phyloP scores from a whole-genome alignment of 2,888 invertebrate species.

The Drosophila conformis region DNA sequence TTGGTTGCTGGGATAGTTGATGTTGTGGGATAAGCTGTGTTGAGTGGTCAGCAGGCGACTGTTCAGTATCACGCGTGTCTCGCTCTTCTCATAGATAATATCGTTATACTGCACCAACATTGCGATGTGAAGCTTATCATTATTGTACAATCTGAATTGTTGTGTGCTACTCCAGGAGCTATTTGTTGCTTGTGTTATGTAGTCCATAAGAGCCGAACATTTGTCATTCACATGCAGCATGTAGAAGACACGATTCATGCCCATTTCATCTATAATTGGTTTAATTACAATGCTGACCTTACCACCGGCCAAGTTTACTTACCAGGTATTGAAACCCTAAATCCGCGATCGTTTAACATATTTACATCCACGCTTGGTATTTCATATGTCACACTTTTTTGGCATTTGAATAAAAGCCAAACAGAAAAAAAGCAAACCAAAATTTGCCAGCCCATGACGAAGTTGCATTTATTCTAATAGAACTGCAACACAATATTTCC shows the following conservation, averaged over 20 bases:
- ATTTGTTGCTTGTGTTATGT: conserved; percentile 55
- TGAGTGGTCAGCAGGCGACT: conserved; percentile 56
- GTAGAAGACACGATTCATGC: conserved; percentile 69
- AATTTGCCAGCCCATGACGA: conserved; percentile 51
- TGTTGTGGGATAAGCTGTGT: conserved; percentile 22
- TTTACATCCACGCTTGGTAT: conserved; percentile 65
- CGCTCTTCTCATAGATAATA: conserved; percentile 65
- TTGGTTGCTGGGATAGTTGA: conserved; percentile 16
- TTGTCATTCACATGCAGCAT: conserved; percentile 70
- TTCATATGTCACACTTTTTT: conserved; percentile 45
- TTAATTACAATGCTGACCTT: conserved; percentile 11
- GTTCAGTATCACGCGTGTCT: conserved; percentile 64
- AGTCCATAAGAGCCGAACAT: conserved; percentile 73
- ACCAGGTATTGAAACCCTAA: conserved; percentile 71
- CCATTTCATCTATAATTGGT: conserved; percentile 65
- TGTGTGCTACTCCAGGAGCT: conserved; percentile 69
- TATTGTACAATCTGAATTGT: conserved; percentile 42
- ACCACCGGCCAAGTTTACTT: background rate
- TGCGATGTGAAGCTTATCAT: conserved; percentile 70
- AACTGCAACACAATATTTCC: background rate
- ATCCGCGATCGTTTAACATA: conserved; percentile 54
- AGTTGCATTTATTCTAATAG: conserved; percentile 11
- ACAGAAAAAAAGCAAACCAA: background rate
- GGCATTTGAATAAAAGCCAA: conserved; percentile 4
- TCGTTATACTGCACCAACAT: conserved; percentile 72